phyloP scores from a whole-genome alignment of 2,888 invertebrate species.

The Limnephilus lunatus region DNA sequence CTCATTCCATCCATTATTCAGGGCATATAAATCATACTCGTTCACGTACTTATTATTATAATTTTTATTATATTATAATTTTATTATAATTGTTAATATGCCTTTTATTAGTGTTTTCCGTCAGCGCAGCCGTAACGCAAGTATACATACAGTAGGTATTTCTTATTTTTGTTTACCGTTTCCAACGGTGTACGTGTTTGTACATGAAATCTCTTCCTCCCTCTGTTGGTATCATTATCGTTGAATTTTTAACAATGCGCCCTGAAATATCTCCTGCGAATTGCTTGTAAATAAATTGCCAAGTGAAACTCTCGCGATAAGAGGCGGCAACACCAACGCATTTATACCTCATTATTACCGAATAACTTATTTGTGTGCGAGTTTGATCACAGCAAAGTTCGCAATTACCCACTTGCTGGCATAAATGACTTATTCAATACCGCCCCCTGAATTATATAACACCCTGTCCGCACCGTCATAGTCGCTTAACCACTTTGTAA shows the following conservation, averaged over 20 bases:
- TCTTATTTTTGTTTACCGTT: neutral
- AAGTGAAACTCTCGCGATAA: constrained; percentile 14
- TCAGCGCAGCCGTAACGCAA: neutral
- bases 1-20: neutral
- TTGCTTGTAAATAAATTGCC: constrained; percentile 7
- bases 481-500: constrained; percentile 10
- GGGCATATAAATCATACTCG: neutral
- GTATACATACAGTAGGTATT: no score
- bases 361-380: constrained; percentile 44
- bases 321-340: constrained; percentile 37
- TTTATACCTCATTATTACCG: constrained; percentile 44
- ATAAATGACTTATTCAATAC: constrained; percentile 38
- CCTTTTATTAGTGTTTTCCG: neutral
- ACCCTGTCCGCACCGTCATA: constrained; percentile 17
- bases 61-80: no score
- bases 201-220: neutral
- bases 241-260: constrained; percentile 23
- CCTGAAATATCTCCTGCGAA: constrained; percentile 19
- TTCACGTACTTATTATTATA: no score
- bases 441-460: constrained; percentile 29
- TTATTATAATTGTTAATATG: neutral
- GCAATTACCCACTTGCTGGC: constrained; percentile 28
- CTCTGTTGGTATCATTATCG: constrained; percentile 18
- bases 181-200: neutral
- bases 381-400: constrained; percentile 41